Percentiles rank a stretch among this genome's conserved stretches.
Evolutionary conservation across 1,140 invertebrate species (phyloP).

Genomic region (Heliconius nattereri): DNA sequence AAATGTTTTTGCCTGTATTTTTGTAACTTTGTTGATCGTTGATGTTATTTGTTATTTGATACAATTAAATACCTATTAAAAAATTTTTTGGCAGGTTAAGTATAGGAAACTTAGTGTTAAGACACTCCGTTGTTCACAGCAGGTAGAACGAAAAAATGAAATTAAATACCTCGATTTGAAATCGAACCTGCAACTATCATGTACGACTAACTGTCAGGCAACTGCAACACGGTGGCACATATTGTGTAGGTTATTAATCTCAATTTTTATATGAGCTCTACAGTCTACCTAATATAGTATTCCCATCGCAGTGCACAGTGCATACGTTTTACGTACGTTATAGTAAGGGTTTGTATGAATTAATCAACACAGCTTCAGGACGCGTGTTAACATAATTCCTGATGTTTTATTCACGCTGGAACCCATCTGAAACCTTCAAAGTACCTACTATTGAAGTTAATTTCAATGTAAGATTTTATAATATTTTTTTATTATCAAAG

Average conservation of each 20-base stretch:
- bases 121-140: background rate
- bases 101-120: background rate
- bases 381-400: slow-evolving; percentile 48
- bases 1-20: too few species aligned
- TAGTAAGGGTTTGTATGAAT: slow-evolving; percentile 42
- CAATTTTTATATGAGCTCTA: background rate
- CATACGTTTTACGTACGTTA: slow-evolving; percentile 25
- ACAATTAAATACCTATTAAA: too few species aligned
- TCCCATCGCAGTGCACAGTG: slow-evolving; percentile 19
- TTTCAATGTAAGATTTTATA: background rate
- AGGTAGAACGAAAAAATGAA: too few species aligned
- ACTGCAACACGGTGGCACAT: too few species aligned
- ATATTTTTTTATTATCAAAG: background rate
- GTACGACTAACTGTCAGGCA: too few species aligned
- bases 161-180: too few species aligned
- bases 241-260: background rate
- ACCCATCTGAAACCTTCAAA: slow-evolving; percentile 9
- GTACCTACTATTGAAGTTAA: background rate
- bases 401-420: slow-evolving; percentile 43
- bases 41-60: too few species aligned
- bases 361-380: slow-evolving; percentile 42
- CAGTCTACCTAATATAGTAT: background rate
- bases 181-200: too few species aligned
- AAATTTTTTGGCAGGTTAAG: background rate
- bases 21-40: too few species aligned